These are phyloP conservation scores for Clitarchus hookeri DNA, from an alignment of 2,888 invertebrate genomes.

Conservation along the genomic window DNA sequence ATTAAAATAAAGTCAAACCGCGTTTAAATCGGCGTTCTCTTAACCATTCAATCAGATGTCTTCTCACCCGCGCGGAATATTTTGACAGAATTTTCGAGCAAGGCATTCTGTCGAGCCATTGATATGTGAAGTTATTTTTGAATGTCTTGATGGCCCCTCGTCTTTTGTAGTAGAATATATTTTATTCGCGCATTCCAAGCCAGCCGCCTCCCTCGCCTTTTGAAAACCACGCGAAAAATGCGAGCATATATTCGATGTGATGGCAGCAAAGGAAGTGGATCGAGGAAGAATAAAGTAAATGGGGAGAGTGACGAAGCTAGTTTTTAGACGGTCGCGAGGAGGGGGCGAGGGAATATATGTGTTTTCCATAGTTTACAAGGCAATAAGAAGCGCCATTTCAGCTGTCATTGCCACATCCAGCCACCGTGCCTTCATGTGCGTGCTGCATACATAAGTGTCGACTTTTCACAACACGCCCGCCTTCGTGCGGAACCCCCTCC, in stretches of 20 bases:
- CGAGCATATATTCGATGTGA: constrained; percentile 5
- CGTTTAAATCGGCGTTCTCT: not conserved
- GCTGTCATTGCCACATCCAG: constrained; percentile 21
- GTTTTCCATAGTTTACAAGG: constrained; percentile 19
- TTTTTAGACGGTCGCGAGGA: not conserved
- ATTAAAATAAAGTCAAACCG: not conserved
- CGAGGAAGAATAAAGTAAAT: constrained; percentile 14
- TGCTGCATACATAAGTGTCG: constrained; percentile 4
- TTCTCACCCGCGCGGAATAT: not conserved
- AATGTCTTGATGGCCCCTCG: constrained; percentile 10
- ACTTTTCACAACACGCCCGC: not conserved
- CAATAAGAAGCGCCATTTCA: constrained; percentile 17
- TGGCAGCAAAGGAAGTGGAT: constrained; percentile 8
- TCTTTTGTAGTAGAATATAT: constrained; percentile 9
- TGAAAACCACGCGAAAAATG: constrained; percentile 14
- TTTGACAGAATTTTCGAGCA: not conserved
- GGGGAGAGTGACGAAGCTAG: constrained; percentile 8
- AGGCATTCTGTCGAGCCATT: not conserved
- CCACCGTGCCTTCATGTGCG: not conserved
- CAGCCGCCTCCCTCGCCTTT: not conserved
- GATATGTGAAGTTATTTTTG: constrained; percentile 14
- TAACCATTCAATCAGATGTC: not conserved
- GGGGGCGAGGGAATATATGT: not conserved
- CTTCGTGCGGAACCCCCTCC: not conserved
- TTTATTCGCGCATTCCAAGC: not conserved